phyloP scores from a whole-genome alignment of 2,797 vertebrate species.

The Spondyliosoma cantharus region DNA sequence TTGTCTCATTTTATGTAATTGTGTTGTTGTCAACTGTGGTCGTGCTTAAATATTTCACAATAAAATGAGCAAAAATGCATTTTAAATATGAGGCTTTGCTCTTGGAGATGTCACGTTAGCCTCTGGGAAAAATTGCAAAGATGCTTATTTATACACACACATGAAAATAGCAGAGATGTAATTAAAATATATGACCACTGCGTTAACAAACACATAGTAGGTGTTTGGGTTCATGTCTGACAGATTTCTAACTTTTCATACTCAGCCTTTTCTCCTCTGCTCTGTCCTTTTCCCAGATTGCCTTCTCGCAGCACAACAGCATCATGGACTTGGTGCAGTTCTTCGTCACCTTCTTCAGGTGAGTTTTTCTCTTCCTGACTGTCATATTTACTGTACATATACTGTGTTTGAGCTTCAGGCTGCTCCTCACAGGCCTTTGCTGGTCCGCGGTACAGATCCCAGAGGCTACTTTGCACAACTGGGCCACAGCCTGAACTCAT shows the following conservation, averaged over 20 bases:
- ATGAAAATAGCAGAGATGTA: background rate
- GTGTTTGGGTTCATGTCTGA: no score
- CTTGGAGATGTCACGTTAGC: background rate
- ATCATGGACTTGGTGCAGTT: constrained; percentile 97
- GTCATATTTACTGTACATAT: background rate
- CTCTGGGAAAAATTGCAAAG: background rate
- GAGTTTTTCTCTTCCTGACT: constrained; percentile 41
- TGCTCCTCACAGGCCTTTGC: constrained; percentile 3
- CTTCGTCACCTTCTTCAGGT: constrained; percentile 97
- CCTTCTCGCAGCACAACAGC: constrained; percentile 94
- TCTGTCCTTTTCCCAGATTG: constrained; percentile 82
- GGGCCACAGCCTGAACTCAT: constrained; percentile 25
- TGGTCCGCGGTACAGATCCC: constrained; percentile 21
- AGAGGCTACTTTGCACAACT: constrained; percentile 18
- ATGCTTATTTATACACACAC: background rate
- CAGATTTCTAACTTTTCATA: no score
- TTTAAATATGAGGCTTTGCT: background rate
- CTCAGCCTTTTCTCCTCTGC: background rate
- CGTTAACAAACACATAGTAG: no score
- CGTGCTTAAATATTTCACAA: background rate
- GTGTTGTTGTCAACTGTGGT: background rate
- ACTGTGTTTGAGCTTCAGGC: background rate
- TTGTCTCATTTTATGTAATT: background rate
- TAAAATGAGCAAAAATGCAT: background rate
- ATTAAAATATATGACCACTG: background rate